Percentiles rank a stretch among this genome's conserved stretches.
Conservation (phyloP, 2,113 vertebrate species). For the Australoheros scitulus region DNA sequence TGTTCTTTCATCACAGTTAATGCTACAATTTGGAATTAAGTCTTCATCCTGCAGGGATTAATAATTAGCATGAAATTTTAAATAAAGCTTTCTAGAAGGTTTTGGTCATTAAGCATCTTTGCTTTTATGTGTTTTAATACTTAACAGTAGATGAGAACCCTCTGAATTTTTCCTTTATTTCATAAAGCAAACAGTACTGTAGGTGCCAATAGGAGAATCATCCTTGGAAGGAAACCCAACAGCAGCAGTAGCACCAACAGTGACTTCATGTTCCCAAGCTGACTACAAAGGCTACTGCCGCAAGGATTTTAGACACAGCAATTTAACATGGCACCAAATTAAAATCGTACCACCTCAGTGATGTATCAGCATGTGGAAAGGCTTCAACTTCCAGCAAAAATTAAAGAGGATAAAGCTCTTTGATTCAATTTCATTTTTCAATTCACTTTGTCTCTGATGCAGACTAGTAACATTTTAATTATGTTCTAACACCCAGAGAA, state of each 20-base stretch:
- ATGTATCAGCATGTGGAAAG: not conserved
- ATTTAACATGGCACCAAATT: not conserved
- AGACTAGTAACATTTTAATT: not conserved
- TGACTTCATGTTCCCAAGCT: not conserved
- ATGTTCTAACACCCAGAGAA: not conserved
- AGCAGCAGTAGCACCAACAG: not conserved
- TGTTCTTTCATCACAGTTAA: not conserved
- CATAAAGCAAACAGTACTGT: not conserved
- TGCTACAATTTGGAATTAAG: not conserved
- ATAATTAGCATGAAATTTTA: not conserved
- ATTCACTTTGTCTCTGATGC: not conserved
- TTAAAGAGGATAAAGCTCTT: not conserved
- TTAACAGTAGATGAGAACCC: rapidly evolving
- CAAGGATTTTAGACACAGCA: not conserved
- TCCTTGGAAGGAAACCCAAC: not conserved
- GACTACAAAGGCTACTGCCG: not conserved
- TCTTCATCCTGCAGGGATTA: not conserved
- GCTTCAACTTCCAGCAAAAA: not conserved
- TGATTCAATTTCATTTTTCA: not conserved
- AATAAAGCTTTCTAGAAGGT: not conserved
- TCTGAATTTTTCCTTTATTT: not conserved
- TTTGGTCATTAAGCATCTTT: not conserved
- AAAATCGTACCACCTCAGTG: not conserved
- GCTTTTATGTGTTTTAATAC: not conserved
- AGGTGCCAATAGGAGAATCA: not conserved